These are phyloP conservation scores for Bufo gargarizans DNA, from an alignment of 2,113 vertebrate species.

Conservation along the genomic window DNA sequence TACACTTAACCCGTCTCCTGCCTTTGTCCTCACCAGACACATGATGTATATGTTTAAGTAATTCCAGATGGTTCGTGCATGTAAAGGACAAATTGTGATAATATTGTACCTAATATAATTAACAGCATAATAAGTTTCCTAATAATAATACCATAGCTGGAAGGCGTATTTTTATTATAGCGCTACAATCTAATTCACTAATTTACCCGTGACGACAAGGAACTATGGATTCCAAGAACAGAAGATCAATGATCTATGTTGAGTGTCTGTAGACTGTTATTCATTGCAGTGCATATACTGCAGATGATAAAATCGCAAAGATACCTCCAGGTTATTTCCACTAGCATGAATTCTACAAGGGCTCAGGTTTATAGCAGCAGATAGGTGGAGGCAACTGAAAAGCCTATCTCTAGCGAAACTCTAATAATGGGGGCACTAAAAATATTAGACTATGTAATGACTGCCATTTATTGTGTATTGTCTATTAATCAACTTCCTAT, in stretches of 20 bases:
- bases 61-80: not conserved
- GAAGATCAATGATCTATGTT: constrained; percentile 38
- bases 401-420: not conserved
- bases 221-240: constrained; percentile 4
- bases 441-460: not conserved
- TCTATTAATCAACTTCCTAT: not conserved
- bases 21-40: not conserved
- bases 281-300: constrained; percentile 39
- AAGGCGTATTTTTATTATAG: constrained; percentile 32
- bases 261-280: constrained; percentile 29
- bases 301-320: constrained; percentile 24
- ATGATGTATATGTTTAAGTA: not conserved
- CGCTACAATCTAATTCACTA: constrained; percentile 22
- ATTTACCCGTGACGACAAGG: constrained; percentile 8
- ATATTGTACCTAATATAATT: constrained; percentile 20
- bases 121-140: constrained; percentile 14
- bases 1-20: constrained; percentile 1
- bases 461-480: not conserved
- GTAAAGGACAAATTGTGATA: constrained; percentile 31
- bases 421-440: not conserved
- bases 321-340: constrained; percentile 20
- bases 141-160: constrained; percentile 19
- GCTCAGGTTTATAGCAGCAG: not conserved
- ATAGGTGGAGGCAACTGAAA: not conserved
- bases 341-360: not conserved